Evolutionary conservation across 2,797 vertebrate genomes (phyloP).

Genomic region (Discoglossus pictus): DNA sequence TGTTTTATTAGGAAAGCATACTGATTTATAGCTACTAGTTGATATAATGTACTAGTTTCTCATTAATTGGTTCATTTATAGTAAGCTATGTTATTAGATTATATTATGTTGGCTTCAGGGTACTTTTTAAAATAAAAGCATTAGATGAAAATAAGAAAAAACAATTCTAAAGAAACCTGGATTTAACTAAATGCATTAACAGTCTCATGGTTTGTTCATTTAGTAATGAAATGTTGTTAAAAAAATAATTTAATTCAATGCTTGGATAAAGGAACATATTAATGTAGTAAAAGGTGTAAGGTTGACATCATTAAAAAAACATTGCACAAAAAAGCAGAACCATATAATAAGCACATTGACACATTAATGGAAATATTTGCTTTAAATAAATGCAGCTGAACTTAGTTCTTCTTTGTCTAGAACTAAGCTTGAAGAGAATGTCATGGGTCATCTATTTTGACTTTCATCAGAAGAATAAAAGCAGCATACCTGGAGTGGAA

Average conservation of each 20-base stretch:
- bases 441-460: background rate
- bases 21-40: background rate
- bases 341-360: background rate
- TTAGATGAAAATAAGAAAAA: constrained; percentile 3
- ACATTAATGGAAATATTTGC: constrained; percentile 12
- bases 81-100: background rate
- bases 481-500: too few species aligned
- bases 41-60: background rate
- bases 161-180: background rate
- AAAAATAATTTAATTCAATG: background rate
- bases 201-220: constrained; percentile 7
- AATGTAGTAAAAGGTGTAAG: constrained; percentile 2
- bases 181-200: constrained; percentile 5
- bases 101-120: constrained; percentile 1
- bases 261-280: background rate
- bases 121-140: background rate
- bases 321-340: background rate
- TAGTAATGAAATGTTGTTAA: constrained; percentile 8
- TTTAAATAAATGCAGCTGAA: background rate
- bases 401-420: constrained; percentile 2
- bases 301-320: background rate
- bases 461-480: background rate
- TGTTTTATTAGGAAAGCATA: background rate
- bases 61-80: constrained; percentile 1
- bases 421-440: constrained; percentile 3